Conservation (phyloP, 2,113 vertebrate species). For the Eudyptes chrysolophus region DNA sequence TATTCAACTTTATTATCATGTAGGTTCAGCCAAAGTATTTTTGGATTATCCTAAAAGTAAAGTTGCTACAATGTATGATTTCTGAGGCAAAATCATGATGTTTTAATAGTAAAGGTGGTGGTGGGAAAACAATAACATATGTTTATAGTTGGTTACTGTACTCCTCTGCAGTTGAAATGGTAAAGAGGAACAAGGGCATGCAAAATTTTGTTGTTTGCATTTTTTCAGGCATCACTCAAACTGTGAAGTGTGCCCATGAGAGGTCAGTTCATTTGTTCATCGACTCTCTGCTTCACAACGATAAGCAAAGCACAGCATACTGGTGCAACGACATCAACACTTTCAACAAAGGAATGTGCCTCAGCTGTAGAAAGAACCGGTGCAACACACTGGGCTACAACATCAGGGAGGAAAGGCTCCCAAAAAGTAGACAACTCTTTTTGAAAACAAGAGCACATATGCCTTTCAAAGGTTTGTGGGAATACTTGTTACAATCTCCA, state of each 20-base stretch:
- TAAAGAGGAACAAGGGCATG: not conserved
- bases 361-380: constrained; percentile 85
- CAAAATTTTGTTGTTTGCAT: not conserved
- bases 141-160: not conserved
- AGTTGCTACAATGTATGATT: not conserved
- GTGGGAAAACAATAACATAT: not conserved
- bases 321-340: constrained; percentile 82
- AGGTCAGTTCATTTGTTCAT: constrained; percentile 93
- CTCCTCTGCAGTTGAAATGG: not conserved
- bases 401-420: constrained; percentile 73
- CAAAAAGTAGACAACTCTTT: constrained; percentile 79
- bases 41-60: not conserved
- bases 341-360: constrained; percentile 88
- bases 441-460: constrained; percentile 82
- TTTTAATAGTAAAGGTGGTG: not conserved
- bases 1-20: not conserved
- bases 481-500: not conserved
- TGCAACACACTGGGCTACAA: constrained; percentile 92
- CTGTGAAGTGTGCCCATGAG: constrained; percentile 94
- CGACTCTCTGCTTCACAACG: constrained; percentile 85
- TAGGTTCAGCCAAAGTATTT: not conserved
- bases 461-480: constrained; percentile 91
- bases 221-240: constrained; percentile 84
- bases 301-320: constrained; percentile 86
- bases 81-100: not conserved